phyloP scores from a whole-genome alignment of 1,140 invertebrate species.

The Plutomurus gul region DNA sequence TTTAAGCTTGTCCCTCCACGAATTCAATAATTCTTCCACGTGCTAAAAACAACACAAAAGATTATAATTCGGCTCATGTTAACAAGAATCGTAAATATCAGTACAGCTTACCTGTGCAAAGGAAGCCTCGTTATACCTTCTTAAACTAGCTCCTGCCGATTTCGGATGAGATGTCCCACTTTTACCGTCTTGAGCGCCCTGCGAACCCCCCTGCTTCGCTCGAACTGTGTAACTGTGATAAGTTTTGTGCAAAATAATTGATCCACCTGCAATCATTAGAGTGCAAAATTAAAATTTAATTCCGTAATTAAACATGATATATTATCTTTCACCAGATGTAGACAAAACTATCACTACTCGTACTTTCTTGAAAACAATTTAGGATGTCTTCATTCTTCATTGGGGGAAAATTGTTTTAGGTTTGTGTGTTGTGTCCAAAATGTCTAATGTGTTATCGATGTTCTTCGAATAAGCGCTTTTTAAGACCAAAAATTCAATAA shows the following conservation, averaged over 20 bases:
- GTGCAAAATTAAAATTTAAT: slow-evolving; percentile 32
- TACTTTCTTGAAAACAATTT: too few relatives aligned
- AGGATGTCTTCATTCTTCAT: too few relatives aligned
- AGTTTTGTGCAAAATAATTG: slow-evolving; percentile 77
- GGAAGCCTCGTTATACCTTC: slow-evolving; percentile 77
- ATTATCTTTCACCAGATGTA: too few relatives aligned
- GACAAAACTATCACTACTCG: too few relatives aligned
- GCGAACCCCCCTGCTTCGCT: slow-evolving; percentile 79
- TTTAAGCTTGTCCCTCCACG: slow-evolving; percentile 70
- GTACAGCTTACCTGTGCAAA: slow-evolving; percentile 65
- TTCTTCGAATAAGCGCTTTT: too few relatives aligned
- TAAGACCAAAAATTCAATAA: too few relatives aligned
- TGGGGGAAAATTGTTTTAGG: too few relatives aligned
- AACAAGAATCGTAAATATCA: not conserved
- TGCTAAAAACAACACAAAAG: slow-evolving; percentile 65
- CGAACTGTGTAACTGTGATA: slow-evolving; percentile 85
- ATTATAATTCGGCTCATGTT: not conserved
- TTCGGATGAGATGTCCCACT: slow-evolving; percentile 67
- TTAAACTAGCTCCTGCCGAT: slow-evolving; percentile 79
- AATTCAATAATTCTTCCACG: slow-evolving; percentile 72
- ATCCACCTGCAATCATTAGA: slow-evolving; percentile 58
- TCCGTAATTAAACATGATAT: not conserved
- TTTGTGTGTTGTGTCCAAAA: too few relatives aligned
- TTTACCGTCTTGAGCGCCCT: slow-evolving; percentile 70
- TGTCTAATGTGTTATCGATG: too few relatives aligned